Percentiles rank a stretch among this genome's conserved stretches.
Conservation (phyloP, 2,888 invertebrate genomes). For the Papilio demoleus region DNA sequence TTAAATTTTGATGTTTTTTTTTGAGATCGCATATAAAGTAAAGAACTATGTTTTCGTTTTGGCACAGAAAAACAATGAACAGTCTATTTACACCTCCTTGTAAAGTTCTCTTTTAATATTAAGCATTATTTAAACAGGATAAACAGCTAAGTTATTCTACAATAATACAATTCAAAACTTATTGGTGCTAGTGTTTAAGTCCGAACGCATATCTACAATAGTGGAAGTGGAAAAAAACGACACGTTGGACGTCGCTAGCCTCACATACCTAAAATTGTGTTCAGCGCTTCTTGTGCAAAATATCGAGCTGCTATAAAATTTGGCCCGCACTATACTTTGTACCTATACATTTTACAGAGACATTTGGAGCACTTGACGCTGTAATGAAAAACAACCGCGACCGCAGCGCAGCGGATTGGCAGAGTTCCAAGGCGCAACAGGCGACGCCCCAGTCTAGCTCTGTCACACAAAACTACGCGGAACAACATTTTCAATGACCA, state of each 20-base stretch:
- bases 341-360: conserved; percentile 47
- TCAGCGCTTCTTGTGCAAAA: not conserved
- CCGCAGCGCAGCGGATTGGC: conserved; percentile 52
- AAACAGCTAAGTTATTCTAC: not conserved
- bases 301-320: not conserved
- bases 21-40: too few relatives aligned
- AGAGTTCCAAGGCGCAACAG: conserved; percentile 66
- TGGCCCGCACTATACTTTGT: not conserved
- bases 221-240: too few relatives aligned
- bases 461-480: conserved; percentile 38
- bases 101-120: too few relatives aligned
- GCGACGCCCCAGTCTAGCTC: conserved; percentile 50
- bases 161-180: not conserved
- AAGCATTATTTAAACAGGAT: not conserved
- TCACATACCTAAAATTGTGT: not conserved
- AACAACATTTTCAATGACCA: conserved; percentile 35
- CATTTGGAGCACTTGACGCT: conserved; percentile 57
- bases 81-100: too few relatives aligned
- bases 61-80: too few relatives aligned
- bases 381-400: conserved; percentile 55
- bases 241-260: too few relatives aligned
- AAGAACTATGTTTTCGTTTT: too few relatives aligned
- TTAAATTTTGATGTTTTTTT: too few relatives aligned
- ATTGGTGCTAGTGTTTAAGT: not conserved
- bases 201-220: too few relatives aligned